Base-by-base conservation (phyloP, 2,797 vertebrate genomes). In the Streptopelia turtur region DNA sequence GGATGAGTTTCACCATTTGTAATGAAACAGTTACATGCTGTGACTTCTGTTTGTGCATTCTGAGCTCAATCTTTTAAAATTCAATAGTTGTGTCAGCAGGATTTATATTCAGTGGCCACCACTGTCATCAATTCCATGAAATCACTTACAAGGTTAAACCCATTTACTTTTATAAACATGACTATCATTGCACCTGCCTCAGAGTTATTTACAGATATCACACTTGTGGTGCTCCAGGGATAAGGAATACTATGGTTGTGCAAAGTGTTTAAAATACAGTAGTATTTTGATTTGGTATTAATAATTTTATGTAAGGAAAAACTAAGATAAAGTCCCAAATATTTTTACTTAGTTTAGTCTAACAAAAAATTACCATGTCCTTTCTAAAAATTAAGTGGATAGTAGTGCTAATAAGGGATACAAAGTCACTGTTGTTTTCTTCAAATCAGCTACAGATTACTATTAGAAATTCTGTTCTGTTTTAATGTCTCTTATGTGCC, bases 1-100 rank as follows among this genome's bases (percentile, higher is more conserved):
- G 65, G 63, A 69, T 69, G 79, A 91, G 10, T 83, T 86, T 92
- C 37, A 75, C 16, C 53, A 78, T 89, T 94, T 90, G 43, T 87
- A 87, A 83, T 80, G 75, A 77, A 92, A 75, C 3, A 71, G 20
- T 45, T 59, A 49, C 53, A 75, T 85, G 27, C 20, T 4, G 2
- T 24, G 45, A 41, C 30, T 85, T 83, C 45, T 83, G 15, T 74
- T 83, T 85, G 11, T 43, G 52, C 27, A 59, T 68, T 87, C 33
- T 80, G 21, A 89, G 49, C 9, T 63, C 30, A 57, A 12, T 65
- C 7, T 70, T 91, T 89, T 57, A 80, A 75, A 87, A 71, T 68
- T 25, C 2, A 0, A 43, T 39, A 53, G 27, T 30, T 87, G 9
- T 41, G n/a, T 74, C 61, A 83, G 31, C 5, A 89, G 28, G 57